These are phyloP conservation scores for Penaeus chinensis DNA, from an alignment of 1,140 invertebrate genomes.

Conservation along the genomic window DNA sequence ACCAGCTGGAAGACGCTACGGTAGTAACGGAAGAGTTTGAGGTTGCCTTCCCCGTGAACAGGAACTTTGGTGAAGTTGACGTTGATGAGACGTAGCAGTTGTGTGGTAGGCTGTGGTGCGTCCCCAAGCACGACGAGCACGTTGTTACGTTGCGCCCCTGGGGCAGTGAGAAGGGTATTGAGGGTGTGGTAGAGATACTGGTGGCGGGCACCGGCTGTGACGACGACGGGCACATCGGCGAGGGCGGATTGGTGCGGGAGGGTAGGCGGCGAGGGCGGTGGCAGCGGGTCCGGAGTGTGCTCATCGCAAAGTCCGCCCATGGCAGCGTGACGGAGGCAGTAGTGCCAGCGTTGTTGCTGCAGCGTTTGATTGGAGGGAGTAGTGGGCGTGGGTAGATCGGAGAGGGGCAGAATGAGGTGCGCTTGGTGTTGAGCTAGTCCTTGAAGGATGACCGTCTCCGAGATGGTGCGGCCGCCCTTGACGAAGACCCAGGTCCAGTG, in stretches of 20 bases:
- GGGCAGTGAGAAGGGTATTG: too few species aligned
- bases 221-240: constrained; percentile 7
- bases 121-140: too few species aligned
- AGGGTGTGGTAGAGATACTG: not conserved
- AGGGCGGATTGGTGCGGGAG: constrained; percentile 13
- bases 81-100: too few species aligned
- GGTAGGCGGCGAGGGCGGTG: not conserved
- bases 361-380: too few species aligned
- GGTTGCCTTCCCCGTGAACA: not conserved
- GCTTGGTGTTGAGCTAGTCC: constrained; percentile 26
- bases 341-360: too few species aligned
- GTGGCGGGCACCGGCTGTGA: not conserved
- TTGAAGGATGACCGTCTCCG: constrained; percentile 42
- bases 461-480: constrained; percentile 61
- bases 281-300: too few species aligned
- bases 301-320: not conserved
- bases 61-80: too few species aligned
- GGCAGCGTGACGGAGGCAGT: too few species aligned
- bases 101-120: too few species aligned
- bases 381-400: not conserved
- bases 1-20: constrained; percentile 47
- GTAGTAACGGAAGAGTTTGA: constrained; percentile 40
- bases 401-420: constrained; percentile 10
- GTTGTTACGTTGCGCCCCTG: not conserved
- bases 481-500: constrained; percentile 63